Conservation (phyloP, 2,888 invertebrate species). For the Lasioglossum calceatum region DNA sequence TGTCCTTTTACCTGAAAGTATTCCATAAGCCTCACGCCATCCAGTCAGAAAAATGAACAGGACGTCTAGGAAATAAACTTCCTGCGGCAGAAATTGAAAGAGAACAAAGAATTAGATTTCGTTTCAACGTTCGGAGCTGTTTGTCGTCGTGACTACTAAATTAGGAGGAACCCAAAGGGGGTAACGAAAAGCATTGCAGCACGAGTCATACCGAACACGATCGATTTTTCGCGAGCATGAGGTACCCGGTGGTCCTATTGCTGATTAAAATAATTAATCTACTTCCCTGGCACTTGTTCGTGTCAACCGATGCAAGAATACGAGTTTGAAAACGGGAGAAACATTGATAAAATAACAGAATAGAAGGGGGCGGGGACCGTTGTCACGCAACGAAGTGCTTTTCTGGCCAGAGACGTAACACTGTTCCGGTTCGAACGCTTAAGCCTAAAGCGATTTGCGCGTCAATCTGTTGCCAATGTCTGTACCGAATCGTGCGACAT, state of each 20-base stretch:
- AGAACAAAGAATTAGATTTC: slow-evolving; percentile 65
- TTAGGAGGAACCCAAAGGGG: neutral
- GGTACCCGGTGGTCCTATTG: neutral
- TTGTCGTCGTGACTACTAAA: slow-evolving; percentile 34
- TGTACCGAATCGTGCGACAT: neutral
- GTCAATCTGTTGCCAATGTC: neutral
- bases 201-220: neutral
- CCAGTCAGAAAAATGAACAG: slow-evolving; percentile 70
- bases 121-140: slow-evolving; percentile 9
- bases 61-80: slow-evolving; percentile 73
- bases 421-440: neutral
- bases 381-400: neutral
- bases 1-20: slow-evolving; percentile 63
- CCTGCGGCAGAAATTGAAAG: slow-evolving; percentile 73
- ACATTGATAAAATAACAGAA: neutral
- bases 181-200: neutral
- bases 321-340: neutral
- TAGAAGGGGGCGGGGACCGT: neutral
- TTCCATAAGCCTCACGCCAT: slow-evolving; percentile 67
- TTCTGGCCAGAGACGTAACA: neutral
- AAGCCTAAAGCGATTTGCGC: neutral
- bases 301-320: neutral
- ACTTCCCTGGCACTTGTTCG: neutral
- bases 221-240: neutral
- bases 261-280: neutral